A percentile compares a stretch with the other conserved stretches of the same genome.
Evolutionary conservation across 2,888 invertebrate genomes (phyloP).

Genomic region (Dryobotodes eremita): DNA sequence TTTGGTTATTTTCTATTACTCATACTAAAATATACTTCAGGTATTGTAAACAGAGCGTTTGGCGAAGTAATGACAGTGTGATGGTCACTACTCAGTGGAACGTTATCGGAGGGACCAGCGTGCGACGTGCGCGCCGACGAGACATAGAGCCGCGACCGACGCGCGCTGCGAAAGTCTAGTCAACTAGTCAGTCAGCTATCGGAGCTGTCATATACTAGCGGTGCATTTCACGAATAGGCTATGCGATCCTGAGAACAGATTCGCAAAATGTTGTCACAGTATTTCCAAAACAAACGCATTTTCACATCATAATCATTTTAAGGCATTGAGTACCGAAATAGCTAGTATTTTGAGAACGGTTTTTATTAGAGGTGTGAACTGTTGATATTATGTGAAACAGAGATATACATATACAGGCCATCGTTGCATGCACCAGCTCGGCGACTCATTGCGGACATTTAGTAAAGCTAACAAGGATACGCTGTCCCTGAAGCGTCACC

Average conservation of each 20-base stretch:
- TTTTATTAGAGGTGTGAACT: not conserved
- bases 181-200: not conserved
- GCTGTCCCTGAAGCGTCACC: not conserved
- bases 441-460: not conserved
- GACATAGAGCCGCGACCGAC: not conserved
- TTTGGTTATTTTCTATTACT: not conserved
- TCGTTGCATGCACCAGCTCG: not conserved
- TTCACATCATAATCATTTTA: not conserved
- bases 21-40: not conserved
- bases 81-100: not conserved
- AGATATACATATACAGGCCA: not conserved
- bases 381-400: not conserved
- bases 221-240: not conserved
- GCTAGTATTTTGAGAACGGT: not conserved
- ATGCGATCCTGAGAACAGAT: not conserved
- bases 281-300: not conserved
- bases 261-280: not conserved
- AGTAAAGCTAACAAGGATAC: not conserved
- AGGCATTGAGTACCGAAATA: not conserved
- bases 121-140: constrained; percentile 1
- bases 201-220: not conserved
- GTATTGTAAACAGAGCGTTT: not conserved
- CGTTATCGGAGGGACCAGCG: not conserved
- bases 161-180: not conserved
- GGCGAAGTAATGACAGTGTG: not conserved